Percentiles rank a stretch among this genome's conserved stretches.
Conservation (phyloP, 2,797 vertebrate genomes). For the Mormyrus hasselquistii region DNA sequence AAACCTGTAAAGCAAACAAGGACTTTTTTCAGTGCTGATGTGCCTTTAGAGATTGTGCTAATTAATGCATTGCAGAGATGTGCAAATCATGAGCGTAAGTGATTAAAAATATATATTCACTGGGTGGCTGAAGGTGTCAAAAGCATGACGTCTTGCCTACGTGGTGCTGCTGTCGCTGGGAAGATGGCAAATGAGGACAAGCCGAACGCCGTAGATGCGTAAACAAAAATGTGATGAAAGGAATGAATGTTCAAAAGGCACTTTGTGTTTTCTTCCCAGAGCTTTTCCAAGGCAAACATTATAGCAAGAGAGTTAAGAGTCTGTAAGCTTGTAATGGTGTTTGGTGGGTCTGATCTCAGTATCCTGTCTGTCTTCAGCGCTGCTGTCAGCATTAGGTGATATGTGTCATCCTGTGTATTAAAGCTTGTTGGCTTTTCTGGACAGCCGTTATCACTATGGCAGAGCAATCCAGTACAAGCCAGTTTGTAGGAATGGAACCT, state of each 20-base stretch:
- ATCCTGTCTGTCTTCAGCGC: neutral
- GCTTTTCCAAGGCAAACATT: neutral
- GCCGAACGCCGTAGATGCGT: neutral
- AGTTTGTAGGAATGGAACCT: neutral
- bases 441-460: neutral
- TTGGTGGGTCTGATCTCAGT: neutral
- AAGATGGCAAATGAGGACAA: neutral
- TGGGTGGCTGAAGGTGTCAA: slow-evolving; percentile 1
- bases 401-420: neutral
- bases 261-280: neutral
- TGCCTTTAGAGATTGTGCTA: neutral
- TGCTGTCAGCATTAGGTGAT: neutral
- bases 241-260: neutral
- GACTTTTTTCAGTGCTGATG: neutral
- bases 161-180: neutral
- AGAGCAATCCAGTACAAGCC: neutral
- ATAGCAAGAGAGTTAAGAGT: neutral
- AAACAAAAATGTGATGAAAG: neutral
- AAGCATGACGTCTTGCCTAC: neutral
- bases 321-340: neutral
- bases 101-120: neutral
- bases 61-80: neutral
- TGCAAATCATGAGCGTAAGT: neutral
- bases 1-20: neutral
- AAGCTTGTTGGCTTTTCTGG: neutral